Percentiles rank a stretch among this genome's conserved stretches.
phyloP scores from a whole-genome alignment of 1,140 invertebrate genomes.

The Penaeus japonicus region DNA sequence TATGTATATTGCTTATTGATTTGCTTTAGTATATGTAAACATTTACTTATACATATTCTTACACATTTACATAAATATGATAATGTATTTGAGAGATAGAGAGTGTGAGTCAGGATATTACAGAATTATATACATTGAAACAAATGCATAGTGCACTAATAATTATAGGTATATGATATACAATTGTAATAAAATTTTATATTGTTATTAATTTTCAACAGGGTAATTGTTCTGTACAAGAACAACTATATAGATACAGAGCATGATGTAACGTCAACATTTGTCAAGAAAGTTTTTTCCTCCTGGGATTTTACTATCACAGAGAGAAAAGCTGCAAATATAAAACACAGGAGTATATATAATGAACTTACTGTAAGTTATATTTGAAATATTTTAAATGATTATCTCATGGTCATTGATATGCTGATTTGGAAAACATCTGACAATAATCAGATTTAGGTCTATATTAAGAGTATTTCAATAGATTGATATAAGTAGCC shows the following conservation, averaged over 20 bases:
- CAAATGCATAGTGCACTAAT: too few relatives aligned
- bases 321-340: constrained; percentile 34
- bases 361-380: constrained; percentile 41
- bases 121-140: too few relatives aligned
- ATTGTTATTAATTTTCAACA: neutral
- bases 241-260: constrained; percentile 44
- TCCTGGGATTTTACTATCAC: constrained; percentile 49
- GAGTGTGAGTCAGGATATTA: too few relatives aligned
- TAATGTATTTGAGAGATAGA: too few relatives aligned
- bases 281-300: constrained; percentile 41
- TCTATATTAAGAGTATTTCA: too few relatives aligned
- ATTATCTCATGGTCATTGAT: neutral
- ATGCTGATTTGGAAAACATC: neutral
- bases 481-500: too few relatives aligned
- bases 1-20: too few relatives aligned
- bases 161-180: too few relatives aligned
- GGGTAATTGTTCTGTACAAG: constrained; percentile 38
- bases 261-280: constrained; percentile 36
- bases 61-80: too few relatives aligned
- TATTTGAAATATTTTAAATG: neutral
- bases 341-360: constrained; percentile 44
- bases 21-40: too few relatives aligned
- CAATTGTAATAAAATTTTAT: neutral
- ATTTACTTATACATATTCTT: too few relatives aligned
- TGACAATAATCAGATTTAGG: neutral